Percentiles rank a stretch among this genome's conserved stretches.
Evolutionary conservation across 2,113 vertebrate genomes (phyloP).

Genomic region (Microcebus murinus): DNA sequence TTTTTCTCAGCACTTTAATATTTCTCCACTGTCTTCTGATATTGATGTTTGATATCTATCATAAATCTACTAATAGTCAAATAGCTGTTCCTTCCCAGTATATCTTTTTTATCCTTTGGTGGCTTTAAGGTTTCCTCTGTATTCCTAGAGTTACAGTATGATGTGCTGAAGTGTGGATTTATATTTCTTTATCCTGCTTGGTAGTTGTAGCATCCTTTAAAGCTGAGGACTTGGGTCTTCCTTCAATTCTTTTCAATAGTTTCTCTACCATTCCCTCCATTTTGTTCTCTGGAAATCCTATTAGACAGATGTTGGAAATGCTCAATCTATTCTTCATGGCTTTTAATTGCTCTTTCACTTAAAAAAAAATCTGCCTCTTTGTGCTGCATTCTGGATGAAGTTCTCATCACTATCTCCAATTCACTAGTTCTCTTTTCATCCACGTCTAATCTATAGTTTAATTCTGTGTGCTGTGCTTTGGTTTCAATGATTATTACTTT

Average conservation of each 20-base stretch:
- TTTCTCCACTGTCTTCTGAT: background rate
- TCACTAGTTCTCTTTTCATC: background rate
- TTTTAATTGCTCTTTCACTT: background rate
- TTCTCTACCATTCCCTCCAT: background rate
- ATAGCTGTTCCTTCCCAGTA: background rate
- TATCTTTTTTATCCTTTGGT: background rate
- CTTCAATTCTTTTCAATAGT: background rate
- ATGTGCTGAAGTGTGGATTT: background rate
- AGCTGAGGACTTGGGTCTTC: background rate
- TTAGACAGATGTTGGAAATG: background rate
- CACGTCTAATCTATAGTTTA: background rate
- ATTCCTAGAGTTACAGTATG: background rate
- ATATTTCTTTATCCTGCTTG: slow-evolving; percentile 6
- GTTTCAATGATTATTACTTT: background rate
- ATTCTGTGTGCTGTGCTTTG: slow-evolving; percentile 1
- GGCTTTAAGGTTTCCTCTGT: background rate
- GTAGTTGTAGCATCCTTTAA: background rate
- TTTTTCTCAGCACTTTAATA: background rate
- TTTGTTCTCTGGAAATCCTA: slow-evolving; percentile 34
- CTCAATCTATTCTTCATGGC: background rate
- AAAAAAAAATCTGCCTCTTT: background rate
- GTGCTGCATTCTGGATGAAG: background rate
- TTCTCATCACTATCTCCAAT: background rate
- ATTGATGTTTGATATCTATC: background rate
- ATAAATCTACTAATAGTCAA: background rate